Evolutionary conservation across 1,140 invertebrate genomes (phyloP).

Genomic region (Leptestheria dahalacensis): DNA sequence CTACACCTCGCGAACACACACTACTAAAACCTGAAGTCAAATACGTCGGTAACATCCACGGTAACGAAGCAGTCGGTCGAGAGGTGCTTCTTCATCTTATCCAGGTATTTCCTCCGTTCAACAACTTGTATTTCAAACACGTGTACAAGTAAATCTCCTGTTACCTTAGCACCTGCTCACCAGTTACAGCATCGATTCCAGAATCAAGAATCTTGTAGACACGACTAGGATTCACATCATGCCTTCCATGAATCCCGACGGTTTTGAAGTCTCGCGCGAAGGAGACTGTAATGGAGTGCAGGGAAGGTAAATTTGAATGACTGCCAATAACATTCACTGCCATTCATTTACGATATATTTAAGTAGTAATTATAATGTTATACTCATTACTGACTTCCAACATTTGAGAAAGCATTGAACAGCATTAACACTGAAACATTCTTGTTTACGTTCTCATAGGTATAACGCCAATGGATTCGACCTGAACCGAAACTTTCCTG

Average conservation of each 20-base stretch:
- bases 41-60: constrained; percentile 82
- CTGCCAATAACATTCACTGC: background rate
- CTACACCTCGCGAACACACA: constrained; percentile 75
- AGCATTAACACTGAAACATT: background rate
- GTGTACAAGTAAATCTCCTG: no score
- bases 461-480: constrained; percentile 78
- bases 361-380: background rate
- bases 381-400: no score
- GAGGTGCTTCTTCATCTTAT: constrained; percentile 58
- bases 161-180: constrained; percentile 27
- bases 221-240: constrained; percentile 34
- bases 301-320: constrained; percentile 1
- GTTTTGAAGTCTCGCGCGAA: constrained; percentile 27
- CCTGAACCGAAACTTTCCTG: constrained; percentile 81
- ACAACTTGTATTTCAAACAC: no score
- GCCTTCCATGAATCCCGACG: constrained; percentile 34
- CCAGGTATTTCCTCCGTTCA: no score
- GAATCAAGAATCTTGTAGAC: constrained; percentile 27
- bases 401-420: no score
- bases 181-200: constrained; percentile 21
- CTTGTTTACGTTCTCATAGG: constrained; percentile 23
- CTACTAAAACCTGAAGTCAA: constrained; percentile 82
- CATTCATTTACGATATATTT: background rate
- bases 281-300: constrained; percentile 23
- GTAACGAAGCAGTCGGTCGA: constrained; percentile 74